phyloP scores from a whole-genome alignment of 2,113 vertebrate genomes.

The Axis porcinus region DNA sequence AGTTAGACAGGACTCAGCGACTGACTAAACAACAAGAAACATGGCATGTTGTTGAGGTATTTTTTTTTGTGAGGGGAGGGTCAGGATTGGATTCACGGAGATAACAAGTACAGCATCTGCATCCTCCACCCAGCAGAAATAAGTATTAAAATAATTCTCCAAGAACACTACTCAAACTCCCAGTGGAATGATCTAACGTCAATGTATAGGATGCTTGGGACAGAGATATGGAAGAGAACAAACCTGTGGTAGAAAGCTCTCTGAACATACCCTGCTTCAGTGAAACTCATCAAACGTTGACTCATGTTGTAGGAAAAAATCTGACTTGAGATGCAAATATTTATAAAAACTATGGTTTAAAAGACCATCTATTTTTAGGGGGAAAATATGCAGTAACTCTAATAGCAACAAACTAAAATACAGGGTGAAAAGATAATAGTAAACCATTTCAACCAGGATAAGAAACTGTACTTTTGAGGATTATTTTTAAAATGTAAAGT shows the following conservation, averaged over 20 bases:
- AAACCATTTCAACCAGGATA: not conserved
- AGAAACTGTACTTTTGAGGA: not conserved
- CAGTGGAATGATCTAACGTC: not conserved
- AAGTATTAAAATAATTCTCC: not conserved
- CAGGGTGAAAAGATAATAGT: not conserved
- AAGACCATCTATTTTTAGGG: conserved; percentile 56
- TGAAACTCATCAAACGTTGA: not conserved
- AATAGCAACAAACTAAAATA: conserved; percentile 1
- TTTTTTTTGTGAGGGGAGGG: not conserved
- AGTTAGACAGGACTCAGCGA: not conserved
- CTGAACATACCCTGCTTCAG: not conserved
- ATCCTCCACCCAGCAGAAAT: not conserved
- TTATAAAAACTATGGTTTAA: conserved; percentile 46
- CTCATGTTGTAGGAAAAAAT: conserved; percentile 18
- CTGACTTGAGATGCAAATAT: conserved; percentile 37
- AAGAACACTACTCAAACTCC: not conserved
- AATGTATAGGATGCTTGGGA: not conserved
- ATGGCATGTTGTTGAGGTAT: not conserved
- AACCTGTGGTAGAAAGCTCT: not conserved
- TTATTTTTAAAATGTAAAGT: not conserved
- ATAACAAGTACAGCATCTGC: not conserved
- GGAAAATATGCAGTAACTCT: conserved; percentile 31
- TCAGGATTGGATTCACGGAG: not conserved
- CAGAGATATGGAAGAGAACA: not conserved
- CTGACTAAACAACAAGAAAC: not conserved